Evolutionary conservation across 2,797 vertebrate species (phyloP), one percentile per base, ranked within the genome.

Genomic region (Cyprinella venusta): DNA sequence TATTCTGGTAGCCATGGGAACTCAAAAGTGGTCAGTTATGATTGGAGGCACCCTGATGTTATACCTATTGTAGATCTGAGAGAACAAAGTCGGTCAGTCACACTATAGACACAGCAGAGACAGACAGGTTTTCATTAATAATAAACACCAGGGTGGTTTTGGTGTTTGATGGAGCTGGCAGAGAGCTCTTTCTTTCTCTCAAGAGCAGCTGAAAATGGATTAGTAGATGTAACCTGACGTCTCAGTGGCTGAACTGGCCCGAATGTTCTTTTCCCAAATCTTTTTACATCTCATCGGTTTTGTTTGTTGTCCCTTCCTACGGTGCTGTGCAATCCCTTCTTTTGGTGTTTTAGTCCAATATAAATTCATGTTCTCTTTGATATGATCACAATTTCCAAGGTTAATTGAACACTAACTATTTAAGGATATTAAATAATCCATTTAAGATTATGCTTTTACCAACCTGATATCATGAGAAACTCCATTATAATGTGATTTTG

Each of bases 1-100:
- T 77, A 76, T 63, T 71, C 56, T 54, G 59, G 84, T 85, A 71
- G 84, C 74, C 84, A 85, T 85, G 84, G 84, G 84, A 85, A 85
- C 84, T 65, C 63, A 72, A 48, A 78, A 79, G 68, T 70, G 74
- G 80, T 56, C 50, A 10, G 33, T 71, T 71, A 72, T 78, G 84
- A 78, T 85, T 77, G 75, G 54, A 77, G 54, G 68, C 72, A 76
- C 33, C 68, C 79, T 82, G 74, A 83, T 77, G 81, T 77, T 83
- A 48, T 40, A 69, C 72, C 65, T 77, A 78, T 77, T 78, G 75
- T 78, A 61, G 50, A 83, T 83, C 74, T 77, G 52, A 76, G 42
- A 26, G 81, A 77, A 83, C 81, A 83, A 70, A 78, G 81, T 77
- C 52, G 2, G 65, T 70, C 75, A 48, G 52, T 70, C 81, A 61